Conservation (phyloP, 2,113 vertebrate genomes). For the Donacobius atricapilla region DNA sequence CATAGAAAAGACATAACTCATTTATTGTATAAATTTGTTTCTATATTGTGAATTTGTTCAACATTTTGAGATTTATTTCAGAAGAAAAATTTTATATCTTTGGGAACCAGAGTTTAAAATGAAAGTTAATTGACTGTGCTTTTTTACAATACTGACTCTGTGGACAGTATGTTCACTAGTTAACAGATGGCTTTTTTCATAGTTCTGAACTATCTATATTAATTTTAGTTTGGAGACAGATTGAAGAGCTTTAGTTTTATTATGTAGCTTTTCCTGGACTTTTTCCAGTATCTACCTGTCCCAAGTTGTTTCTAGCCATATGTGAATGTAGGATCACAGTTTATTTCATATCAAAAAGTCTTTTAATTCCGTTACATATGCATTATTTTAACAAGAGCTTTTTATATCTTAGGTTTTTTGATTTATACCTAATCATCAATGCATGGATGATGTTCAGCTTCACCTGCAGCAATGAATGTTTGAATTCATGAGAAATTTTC, state of each 20-base stretch:
- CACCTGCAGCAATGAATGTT: neutral
- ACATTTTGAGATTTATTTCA: neutral
- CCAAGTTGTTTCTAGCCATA: neutral
- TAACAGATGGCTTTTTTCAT: slow-evolving; percentile 46
- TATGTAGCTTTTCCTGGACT: neutral
- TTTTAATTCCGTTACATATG: neutral
- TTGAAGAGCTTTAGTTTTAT: slow-evolving; percentile 22
- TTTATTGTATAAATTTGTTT: neutral
- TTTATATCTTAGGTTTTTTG: neutral
- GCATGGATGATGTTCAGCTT: neutral
- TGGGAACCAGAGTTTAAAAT: neutral
- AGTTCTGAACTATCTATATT: neutral
- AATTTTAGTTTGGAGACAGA: slow-evolving; percentile 49
- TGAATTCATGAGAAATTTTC: neutral
- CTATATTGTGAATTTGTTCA: neutral
- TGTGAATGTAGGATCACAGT: neutral
- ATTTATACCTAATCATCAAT: neutral
- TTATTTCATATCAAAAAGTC: neutral
- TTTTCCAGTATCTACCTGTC: slow-evolving; percentile 37
- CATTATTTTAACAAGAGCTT: neutral
- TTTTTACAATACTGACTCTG: neutral
- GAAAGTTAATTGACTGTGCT: neutral
- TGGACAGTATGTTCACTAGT: slow-evolving; percentile 15
- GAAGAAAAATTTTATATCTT: neutral
- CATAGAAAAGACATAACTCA: neutral